Evolutionary conservation across 2,888 invertebrate species (phyloP), one percentile per base, ranked within the genome.

Genomic region (Lithophane socia): DNA sequence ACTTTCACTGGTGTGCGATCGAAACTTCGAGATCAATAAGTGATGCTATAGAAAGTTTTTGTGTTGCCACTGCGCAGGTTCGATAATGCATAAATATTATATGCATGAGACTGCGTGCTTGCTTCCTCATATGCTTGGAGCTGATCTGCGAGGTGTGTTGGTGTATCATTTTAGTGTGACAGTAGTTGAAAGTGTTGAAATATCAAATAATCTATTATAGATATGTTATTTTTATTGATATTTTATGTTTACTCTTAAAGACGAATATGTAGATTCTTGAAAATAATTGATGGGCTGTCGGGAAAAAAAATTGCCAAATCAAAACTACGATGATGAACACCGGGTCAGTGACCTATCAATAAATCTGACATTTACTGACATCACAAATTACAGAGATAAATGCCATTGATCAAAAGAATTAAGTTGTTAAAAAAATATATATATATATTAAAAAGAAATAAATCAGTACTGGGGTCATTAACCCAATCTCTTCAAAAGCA

Each of bases 11-110:
- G 42, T 54, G 47, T n/a, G 65, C 56, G 68, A 65, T 75, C 63
- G 85, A 66, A 75, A 63, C 61, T 85, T 85, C 82, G 76, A 85
- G 86, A 83, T 73, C 61, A 76, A 9, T 24, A 49, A 56, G 49
- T 68, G 68, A 72, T 63, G 69, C 52, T 67, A 70, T 76, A 82
- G 82, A 83, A 82, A 82, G 76, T 83, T 85, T 75, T 75, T 70
- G 73, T 73, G 21, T 67, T 52, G 29, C 58, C 52, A 66, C 44
- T 52, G 21, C 49, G 49, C 44, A 29, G 44, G 24, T 69, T 54
- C 37, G 29, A 82, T 72, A 52, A 70, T 56, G 56, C 61, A 80
- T 83, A 79, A 37, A 37, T 83, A 24, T 63, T 58, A 71, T 73
- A 70, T 70, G 65, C 60, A 79, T 42, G 69, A 79, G 61, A 73